Conservation (phyloP, 2,113 vertebrate species). For the Oncorhynchus tshawytscha region DNA sequence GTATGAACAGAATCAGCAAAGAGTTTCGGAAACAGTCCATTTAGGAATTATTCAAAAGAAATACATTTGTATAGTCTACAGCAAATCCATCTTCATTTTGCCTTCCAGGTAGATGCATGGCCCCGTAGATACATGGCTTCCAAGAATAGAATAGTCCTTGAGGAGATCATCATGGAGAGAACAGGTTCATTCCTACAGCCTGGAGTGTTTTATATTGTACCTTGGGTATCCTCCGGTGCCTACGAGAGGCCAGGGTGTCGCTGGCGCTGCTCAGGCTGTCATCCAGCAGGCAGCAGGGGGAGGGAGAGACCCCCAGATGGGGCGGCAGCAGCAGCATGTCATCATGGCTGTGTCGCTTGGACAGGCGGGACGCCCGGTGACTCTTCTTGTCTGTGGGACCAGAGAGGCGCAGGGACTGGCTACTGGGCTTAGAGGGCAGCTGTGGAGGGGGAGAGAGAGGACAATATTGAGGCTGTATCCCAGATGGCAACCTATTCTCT, state of each 20-base stretch:
- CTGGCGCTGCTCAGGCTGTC: conserved; percentile 85
- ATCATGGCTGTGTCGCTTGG: conserved; percentile 93
- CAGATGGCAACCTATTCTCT: neutral
- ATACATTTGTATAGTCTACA: too few relatives aligned
- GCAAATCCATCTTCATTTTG: too few relatives aligned
- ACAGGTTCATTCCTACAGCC: too few relatives aligned
- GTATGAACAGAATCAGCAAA: neutral
- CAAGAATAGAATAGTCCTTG: conserved; percentile 23
- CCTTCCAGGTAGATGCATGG: neutral
- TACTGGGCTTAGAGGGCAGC: conserved; percentile 88
- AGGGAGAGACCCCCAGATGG: conserved; percentile 80
- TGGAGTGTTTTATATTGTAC: conserved; percentile 60
- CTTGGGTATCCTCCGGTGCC: conserved; percentile 91
- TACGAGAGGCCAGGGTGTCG: conserved; percentile 83
- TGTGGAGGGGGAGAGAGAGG: conserved; percentile 40
- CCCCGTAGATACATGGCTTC: conserved; percentile 6
- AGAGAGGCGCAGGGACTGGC: conserved; percentile 84
- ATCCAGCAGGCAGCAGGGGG: conserved; percentile 83
- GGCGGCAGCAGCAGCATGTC: conserved; percentile 84
- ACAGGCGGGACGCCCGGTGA: conserved; percentile 83
- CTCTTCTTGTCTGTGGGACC: conserved; percentile 88
- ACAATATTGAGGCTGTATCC: neutral
- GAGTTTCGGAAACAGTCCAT: neutral
- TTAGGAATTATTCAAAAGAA: too few relatives aligned
- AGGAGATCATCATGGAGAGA: conserved; percentile 4